Conservation (phyloP, 2,113 vertebrate species). For the Colaptes auratus region DNA sequence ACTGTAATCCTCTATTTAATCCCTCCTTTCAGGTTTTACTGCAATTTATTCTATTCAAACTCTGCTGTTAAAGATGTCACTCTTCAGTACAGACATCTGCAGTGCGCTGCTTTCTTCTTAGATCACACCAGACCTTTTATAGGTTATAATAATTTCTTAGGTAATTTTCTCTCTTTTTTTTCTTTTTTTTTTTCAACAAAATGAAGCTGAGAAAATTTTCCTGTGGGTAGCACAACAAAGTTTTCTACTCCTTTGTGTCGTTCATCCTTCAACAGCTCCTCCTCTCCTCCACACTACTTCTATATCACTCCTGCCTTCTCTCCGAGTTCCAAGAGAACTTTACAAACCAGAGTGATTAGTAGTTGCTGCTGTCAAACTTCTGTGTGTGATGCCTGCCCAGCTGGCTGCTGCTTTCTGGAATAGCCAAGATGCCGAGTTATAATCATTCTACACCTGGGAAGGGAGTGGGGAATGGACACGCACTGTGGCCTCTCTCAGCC, state of each 20-base stretch:
- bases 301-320: neutral
- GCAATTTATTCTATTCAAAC: constrained; percentile 47
- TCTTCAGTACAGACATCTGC: neutral
- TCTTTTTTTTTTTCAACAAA: neutral
- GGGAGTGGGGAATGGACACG: too few species aligned
- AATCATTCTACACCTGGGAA: neutral
- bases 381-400: neutral
- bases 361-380: neutral
- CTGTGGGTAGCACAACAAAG: neutral
- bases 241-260: neutral
- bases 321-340: neutral
- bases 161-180: neutral
- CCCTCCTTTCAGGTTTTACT: constrained; percentile 47
- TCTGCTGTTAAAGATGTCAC: constrained; percentile 15
- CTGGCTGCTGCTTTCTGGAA: neutral
- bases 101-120: neutral
- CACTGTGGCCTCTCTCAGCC: neutral
- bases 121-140: neutral
- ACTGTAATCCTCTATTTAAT: constrained; percentile 62
- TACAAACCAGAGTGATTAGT: neutral
- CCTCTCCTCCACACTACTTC: neutral
- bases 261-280: neutral
- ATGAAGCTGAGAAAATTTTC: neutral
- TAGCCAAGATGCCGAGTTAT: neutral
- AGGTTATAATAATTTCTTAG: neutral